Evolutionary conservation across 2,888 invertebrate species (phyloP), one percentile per base, ranked within the genome.

Genomic region (Branchellion lobata): DNA sequence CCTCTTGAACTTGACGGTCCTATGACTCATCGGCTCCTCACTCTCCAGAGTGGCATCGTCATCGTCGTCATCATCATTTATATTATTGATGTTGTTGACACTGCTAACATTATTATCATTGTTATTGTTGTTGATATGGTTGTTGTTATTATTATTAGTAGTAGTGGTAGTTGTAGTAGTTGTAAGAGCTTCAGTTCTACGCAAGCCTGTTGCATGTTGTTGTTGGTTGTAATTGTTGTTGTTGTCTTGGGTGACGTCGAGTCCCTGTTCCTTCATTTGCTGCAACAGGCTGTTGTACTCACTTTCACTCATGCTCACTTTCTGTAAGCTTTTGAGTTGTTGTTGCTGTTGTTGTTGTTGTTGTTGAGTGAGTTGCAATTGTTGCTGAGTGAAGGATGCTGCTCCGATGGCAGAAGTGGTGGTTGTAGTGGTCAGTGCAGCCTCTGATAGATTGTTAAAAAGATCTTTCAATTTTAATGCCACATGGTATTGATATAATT

Each of bases 321-420:
- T 5, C 21, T 65, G 65, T 65, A 5, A 21, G 3, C 21, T 5
- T n/a, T n/a, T 5, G 21, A 5, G 65, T n/a, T 65, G 65, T 8
- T 65, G 29, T 65, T 65, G 65, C 8, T 29, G 65, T 65, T 65
- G 5, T 27, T 65, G 65, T 27, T 65, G 65, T 65, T 65, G 65
- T 11, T 65, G 65, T 65, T 65, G 65, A 11, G 3, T 5, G 29
- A 27, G 65, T 11, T 65, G 65, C n/a, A 11, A 21, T 65, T 65
- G 65, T 21, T 65, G 65, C 21, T 65, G 65, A 11, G 65, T 14
- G 14, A 21, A 51, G 14, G 51, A 51, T 51, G 51, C 14, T 51
- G 51, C 14, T 51, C 14, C n/a, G 3, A 5, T 27, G 3, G 65
- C 21, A 27, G 65, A 65, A 8, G 65, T 8, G 3, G 65, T 27